Conservation (phyloP, 2,113 vertebrate species). For the Chlamydotis undulata region DNA sequence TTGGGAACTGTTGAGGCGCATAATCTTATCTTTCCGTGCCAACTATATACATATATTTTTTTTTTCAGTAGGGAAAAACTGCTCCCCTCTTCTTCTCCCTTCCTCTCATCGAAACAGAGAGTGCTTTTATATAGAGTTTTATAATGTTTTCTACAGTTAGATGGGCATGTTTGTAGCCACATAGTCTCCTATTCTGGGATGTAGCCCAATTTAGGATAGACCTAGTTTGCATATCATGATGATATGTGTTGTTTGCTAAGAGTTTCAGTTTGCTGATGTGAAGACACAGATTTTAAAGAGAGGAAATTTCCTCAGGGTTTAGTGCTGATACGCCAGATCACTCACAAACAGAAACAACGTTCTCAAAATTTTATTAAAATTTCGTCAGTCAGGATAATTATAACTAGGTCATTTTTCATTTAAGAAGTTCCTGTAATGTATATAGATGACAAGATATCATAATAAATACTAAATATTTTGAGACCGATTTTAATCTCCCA, state of each 20-base stretch:
- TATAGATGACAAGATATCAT: conserved; percentile 23
- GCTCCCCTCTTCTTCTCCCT: background rate
- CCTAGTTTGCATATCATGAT: background rate
- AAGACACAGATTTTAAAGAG: background rate
- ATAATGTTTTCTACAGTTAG: background rate
- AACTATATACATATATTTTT: background rate
- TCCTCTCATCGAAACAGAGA: background rate
- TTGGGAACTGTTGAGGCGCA: background rate
- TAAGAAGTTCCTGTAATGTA: conserved; percentile 14
- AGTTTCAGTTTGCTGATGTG: background rate
- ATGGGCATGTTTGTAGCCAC: background rate
- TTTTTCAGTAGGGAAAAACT: background rate
- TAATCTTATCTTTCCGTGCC: background rate
- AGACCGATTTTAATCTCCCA: conserved; percentile 57
- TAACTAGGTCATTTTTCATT: conserved; percentile 35
- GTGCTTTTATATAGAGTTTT: background rate
- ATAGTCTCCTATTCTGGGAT: background rate
- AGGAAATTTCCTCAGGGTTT: conserved; percentile 5
- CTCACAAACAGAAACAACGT: background rate
- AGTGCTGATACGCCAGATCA: background rate
- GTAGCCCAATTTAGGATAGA: background rate
- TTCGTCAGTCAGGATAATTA: conserved; percentile 28
- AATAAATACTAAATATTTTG: conserved; percentile 43
- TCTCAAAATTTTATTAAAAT: conserved; percentile 14
- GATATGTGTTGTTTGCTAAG: background rate